Evolutionary conservation across 2,888 invertebrate genomes (phyloP).

Genomic region (Acleris sparsana): DNA sequence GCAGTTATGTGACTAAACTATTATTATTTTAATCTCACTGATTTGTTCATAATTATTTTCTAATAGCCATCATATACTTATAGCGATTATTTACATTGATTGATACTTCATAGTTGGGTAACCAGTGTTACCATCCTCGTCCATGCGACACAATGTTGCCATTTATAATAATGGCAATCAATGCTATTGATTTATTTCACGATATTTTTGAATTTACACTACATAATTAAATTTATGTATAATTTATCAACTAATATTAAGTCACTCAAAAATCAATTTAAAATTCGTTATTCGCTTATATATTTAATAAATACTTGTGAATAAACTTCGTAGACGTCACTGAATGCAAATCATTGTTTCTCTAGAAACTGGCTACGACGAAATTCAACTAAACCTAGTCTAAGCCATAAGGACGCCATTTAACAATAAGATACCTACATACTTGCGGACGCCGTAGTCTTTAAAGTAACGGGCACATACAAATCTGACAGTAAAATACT

Average conservation of each 20-base stretch:
- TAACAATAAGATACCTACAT: constrained; percentile 4
- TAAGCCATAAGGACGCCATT: constrained; percentile 15
- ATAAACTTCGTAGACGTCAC: constrained; percentile 38
- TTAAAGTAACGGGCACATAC: neutral
- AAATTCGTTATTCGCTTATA: constrained; percentile 65
- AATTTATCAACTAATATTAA: constrained; percentile 46
- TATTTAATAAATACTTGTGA: constrained; percentile 42
- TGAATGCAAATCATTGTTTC: constrained; percentile 35
- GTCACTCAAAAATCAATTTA: constrained; percentile 53
- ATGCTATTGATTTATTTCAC: constrained; percentile 25
- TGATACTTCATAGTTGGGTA: constrained; percentile 44
- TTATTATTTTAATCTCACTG: constrained; percentile 80
- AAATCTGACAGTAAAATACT: neutral
- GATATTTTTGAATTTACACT: constrained; percentile 21
- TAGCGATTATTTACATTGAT: constrained; percentile 73
- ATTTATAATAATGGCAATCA: constrained; percentile 32
- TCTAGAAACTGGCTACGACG: constrained; percentile 17
- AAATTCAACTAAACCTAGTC: constrained; percentile 18
- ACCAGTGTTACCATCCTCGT: constrained; percentile 16
- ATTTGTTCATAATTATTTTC: constrained; percentile 73
- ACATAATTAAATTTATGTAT: constrained; percentile 18
- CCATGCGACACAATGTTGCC: constrained; percentile 16
- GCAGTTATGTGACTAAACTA: constrained; percentile 63
- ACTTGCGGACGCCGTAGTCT: constrained; percentile 7
- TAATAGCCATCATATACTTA: constrained; percentile 72